phyloP scores from a whole-genome alignment of 2,797 vertebrate genomes.

The Neosilurus mollespiculum region DNA sequence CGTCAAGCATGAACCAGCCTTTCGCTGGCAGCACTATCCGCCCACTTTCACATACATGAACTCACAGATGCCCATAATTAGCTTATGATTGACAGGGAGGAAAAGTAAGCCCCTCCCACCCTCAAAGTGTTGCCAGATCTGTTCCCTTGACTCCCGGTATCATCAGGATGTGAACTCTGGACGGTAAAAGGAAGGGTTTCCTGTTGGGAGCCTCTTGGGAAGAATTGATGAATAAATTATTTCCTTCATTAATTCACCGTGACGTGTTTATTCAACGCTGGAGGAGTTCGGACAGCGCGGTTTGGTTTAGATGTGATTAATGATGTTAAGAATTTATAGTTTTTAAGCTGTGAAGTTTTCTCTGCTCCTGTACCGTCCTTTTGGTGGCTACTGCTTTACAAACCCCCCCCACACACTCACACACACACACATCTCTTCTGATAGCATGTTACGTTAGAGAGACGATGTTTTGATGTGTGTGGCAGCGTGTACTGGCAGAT shows the following conservation, averaged over 20 bases:
- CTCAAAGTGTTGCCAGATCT: background rate
- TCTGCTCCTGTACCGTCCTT: no score
- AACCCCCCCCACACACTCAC: background rate
- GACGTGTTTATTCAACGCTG: background rate
- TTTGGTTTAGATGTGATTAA: background rate
- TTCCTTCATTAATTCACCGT: background rate
- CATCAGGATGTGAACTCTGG: background rate
- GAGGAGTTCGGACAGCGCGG: background rate
- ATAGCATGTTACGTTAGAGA: background rate
- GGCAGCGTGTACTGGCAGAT: slow-evolving; percentile 24
- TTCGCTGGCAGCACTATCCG: background rate
- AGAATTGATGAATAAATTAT: background rate
- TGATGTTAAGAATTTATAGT: background rate
- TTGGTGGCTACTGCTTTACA: background rate
- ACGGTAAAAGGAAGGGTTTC: background rate
- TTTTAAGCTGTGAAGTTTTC: background rate
- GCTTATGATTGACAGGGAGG: background rate
- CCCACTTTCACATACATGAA: background rate
- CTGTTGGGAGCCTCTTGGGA: background rate
- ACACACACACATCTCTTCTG: background rate
- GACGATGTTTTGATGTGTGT: slow-evolving; percentile 8
- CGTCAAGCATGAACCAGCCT: no score
- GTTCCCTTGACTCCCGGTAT: background rate
- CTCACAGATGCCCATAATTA: background rate
- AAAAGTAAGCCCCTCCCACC: background rate